A percentile compares a stretch with the other conserved stretches of the same genome.
Conservation (phyloP, 1,140 invertebrate genomes). For the Aricia agestis region DNA sequence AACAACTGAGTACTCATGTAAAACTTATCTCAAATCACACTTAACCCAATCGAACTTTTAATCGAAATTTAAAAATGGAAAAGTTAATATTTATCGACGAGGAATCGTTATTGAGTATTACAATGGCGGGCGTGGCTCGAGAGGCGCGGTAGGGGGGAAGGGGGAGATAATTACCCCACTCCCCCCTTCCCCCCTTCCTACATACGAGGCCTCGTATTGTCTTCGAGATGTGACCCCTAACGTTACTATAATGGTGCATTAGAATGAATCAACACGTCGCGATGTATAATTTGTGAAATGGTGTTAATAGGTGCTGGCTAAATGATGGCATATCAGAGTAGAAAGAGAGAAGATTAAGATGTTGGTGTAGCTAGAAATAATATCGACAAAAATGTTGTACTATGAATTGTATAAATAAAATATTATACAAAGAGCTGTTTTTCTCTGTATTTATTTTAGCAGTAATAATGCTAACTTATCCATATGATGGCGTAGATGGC, state of each 20-base stretch:
- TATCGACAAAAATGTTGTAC: too few relatives aligned
- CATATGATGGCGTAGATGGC: too few relatives aligned
- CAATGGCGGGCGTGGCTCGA: constrained; percentile 34
- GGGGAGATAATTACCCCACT: constrained; percentile 33
- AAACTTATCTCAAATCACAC: neutral
- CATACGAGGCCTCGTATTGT: constrained; percentile 29
- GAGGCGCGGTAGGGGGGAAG: constrained; percentile 22
- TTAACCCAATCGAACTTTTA: constrained; percentile 6
- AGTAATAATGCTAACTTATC: too few relatives aligned
- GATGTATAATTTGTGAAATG: neutral
- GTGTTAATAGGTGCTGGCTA: neutral
- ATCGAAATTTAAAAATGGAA: constrained; percentile 12
- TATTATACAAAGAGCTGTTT: too few relatives aligned
- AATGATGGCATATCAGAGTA: too few relatives aligned
- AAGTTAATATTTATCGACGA: constrained; percentile 12
- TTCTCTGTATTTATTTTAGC: too few relatives aligned
- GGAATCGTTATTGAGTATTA: constrained; percentile 19
- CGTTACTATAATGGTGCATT: constrained; percentile 19
- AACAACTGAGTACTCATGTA: neutral
- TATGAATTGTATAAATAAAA: too few relatives aligned
- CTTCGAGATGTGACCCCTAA: constrained; percentile 34
- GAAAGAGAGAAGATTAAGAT: too few relatives aligned
- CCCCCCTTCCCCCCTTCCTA: constrained; percentile 20
- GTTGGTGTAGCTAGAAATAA: neutral
- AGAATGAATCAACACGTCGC: constrained; percentile 19